These are phyloP conservation scores for Liasis olivaceus DNA, from an alignment of 2,797 vertebrate genomes.

Conservation along the genomic window DNA sequence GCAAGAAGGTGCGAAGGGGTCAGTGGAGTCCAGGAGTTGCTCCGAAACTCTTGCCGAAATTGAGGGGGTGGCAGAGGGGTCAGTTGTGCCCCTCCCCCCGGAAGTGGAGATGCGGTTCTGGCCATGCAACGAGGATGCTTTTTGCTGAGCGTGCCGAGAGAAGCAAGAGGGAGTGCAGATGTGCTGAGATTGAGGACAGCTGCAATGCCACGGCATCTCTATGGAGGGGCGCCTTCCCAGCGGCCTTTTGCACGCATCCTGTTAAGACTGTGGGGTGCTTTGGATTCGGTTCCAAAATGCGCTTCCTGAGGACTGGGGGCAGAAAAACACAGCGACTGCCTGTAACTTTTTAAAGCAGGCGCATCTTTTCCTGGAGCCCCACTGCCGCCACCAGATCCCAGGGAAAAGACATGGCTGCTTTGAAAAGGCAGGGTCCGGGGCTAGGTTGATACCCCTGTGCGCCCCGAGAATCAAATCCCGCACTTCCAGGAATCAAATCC, in stretches of 20 bases:
- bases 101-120: too few species aligned
- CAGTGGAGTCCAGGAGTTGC: too few species aligned
- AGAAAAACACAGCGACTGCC: neutral
- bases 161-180: fast-evolving
- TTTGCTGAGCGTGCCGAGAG: neutral
- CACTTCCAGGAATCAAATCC: neutral
- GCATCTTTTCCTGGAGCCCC: neutral
- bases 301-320: too few species aligned
- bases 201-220: too few species aligned
- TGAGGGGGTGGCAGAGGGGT: neutral
- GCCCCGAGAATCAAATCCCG: too few species aligned
- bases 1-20: neutral
- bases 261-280: neutral
- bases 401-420: neutral
- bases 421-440: neutral
- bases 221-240: fast-evolving
- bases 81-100: neutral
- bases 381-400: neutral
- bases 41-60: neutral
- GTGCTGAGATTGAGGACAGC: neutral
- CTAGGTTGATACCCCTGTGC: neutral
- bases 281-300: neutral
- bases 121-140: too few species aligned
- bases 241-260: fast-evolving
- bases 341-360: neutral